Conservation (phyloP, 2,888 invertebrate genomes). For the Penaeus monodon region DNA sequence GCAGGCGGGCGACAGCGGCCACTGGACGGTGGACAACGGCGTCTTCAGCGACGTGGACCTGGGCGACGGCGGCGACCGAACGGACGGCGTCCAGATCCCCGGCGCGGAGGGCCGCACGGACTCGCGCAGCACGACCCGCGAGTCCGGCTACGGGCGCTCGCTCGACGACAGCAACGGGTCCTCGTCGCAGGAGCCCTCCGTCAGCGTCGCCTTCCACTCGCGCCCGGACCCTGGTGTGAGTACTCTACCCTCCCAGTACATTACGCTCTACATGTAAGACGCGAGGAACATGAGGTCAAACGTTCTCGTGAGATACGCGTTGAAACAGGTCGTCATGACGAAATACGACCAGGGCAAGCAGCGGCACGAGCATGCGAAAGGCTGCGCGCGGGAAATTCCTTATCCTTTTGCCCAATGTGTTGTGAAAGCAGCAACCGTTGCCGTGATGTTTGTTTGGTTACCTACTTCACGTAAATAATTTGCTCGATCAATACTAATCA, state of each 20-base stretch:
- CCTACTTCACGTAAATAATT: too few relatives aligned
- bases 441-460: too few relatives aligned
- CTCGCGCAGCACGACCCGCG: conserved; percentile 40
- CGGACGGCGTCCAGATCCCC: neutral
- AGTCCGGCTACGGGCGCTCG: conserved; percentile 52
- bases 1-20: conserved; percentile 21
- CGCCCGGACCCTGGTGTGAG: conserved; percentile 45
- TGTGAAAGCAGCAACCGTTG: too few relatives aligned
- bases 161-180: conserved; percentile 54
- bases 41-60: neutral
- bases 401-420: too few relatives aligned
- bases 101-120: conserved; percentile 12
- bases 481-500: too few relatives aligned
- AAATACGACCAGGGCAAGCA: too few relatives aligned
- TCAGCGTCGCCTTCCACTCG: conserved; percentile 29
- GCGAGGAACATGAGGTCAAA: too few relatives aligned
- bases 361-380: too few relatives aligned
- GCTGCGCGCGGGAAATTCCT: too few relatives aligned
- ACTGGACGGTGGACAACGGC: conserved; percentile 7
- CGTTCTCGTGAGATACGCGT: too few relatives aligned
- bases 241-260: conserved; percentile 5
- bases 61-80: neutral
- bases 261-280: too few relatives aligned
- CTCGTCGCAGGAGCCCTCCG: conserved; percentile 43
- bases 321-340: too few relatives aligned